Evolutionary conservation across 2,113 vertebrate genomes (phyloP).

Genomic region (Sorex araneus): DNA sequence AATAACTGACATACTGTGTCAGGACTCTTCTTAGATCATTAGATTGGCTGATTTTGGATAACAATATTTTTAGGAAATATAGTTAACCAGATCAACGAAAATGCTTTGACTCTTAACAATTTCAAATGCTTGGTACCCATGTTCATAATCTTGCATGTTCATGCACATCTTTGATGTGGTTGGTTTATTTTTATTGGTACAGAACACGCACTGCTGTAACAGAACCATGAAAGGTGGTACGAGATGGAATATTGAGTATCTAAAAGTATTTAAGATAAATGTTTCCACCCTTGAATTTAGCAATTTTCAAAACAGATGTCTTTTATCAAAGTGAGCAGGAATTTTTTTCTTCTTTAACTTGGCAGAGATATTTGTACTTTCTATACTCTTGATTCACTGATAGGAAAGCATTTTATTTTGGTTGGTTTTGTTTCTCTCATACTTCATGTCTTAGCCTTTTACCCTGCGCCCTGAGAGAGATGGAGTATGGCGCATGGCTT

Average conservation of each 20-base stretch:
- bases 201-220: constrained; percentile 55
- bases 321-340: constrained; percentile 73
- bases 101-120: neutral
- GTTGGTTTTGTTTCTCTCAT: constrained; percentile 17
- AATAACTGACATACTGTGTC: neutral
- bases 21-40: constrained; percentile 37
- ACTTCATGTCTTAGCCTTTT: neutral
- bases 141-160: constrained; percentile 42
- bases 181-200: constrained; percentile 66
- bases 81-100: constrained; percentile 20
- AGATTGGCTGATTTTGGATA: neutral
- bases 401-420: neutral
- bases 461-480: neutral
- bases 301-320: constrained; percentile 74
- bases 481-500: too few relatives aligned
- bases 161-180: neutral
- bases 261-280: constrained; percentile 75
- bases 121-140: neutral
- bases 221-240: constrained; percentile 43
- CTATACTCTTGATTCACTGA: constrained; percentile 38
- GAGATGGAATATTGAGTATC: constrained; percentile 59
- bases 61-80: neutral
- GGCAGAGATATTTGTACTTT: constrained; percentile 58
- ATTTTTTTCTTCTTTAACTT: constrained; percentile 61
- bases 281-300: constrained; percentile 58